These are phyloP conservation scores for Acrobasis repandana DNA, from an alignment of 2,888 invertebrate genomes.

Conservation along the genomic window DNA sequence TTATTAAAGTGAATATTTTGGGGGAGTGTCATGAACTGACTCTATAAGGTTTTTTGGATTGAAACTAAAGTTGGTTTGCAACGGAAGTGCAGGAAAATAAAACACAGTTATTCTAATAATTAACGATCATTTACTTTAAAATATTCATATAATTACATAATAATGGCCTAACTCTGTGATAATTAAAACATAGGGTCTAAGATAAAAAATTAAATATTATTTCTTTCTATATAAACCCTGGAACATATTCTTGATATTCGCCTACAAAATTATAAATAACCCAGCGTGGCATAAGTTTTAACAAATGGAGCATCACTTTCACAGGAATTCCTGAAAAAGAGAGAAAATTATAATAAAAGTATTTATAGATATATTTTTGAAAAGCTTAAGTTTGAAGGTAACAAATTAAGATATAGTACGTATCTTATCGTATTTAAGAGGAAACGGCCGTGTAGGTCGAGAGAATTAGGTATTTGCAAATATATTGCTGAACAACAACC, in stretches of 20 bases:
- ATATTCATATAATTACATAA: slow-evolving; percentile 79
- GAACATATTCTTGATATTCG: slow-evolving; percentile 71
- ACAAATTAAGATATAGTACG: too few species aligned
- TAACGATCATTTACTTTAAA: slow-evolving; percentile 83
- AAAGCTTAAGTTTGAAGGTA: too few species aligned
- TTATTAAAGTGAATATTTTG: too few species aligned
- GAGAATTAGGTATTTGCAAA: too few species aligned
- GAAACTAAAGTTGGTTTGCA: neutral
- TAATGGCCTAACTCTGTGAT: slow-evolving; percentile 68
- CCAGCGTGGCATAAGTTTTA: slow-evolving; percentile 96
- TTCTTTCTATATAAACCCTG: slow-evolving; percentile 62
- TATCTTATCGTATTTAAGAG: too few species aligned
- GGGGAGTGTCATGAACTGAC: too few species aligned
- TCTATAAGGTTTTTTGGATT: too few species aligned
- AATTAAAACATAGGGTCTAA: slow-evolving; percentile 72
- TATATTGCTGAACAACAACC: too few species aligned
- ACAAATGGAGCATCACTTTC: slow-evolving; percentile 95
- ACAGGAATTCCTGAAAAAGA: slow-evolving; percentile 89
- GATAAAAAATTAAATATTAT: slow-evolving; percentile 71
- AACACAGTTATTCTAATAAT: slow-evolving; percentile 73
- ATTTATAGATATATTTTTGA: neutral
- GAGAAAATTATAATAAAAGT: slow-evolving; percentile 26
- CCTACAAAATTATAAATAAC: slow-evolving; percentile 91
- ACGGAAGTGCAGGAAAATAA: slow-evolving; percentile 45
- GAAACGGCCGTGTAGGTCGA: too few species aligned